A percentile compares a stretch with the other conserved stretches of the same genome.
phyloP scores from a whole-genome alignment of 2,113 vertebrate genomes.

The Chaetorhynchus papuensis region DNA sequence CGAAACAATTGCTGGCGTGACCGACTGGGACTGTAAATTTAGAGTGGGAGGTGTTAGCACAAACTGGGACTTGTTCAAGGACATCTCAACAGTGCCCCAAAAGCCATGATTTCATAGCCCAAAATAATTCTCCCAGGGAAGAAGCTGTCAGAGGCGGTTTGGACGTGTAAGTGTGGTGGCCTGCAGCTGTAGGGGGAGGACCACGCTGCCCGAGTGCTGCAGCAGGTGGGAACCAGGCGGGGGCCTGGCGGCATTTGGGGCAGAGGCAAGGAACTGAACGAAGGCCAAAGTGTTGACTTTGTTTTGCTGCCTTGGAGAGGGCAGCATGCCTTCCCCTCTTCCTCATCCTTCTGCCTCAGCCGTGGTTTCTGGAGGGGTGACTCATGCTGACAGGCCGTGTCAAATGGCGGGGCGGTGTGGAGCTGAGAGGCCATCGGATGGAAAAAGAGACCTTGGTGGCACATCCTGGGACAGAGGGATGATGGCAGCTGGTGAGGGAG shows the following conservation, averaged over 20 bases:
- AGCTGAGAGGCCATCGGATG: rapidly evolving
- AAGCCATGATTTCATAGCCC: constrained; percentile 31
- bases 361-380: not conserved
- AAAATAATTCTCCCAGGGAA: constrained; percentile 30
- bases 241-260: not conserved
- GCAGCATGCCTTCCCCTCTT: not conserved
- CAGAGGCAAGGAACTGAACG: not conserved
- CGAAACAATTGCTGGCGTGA: not conserved
- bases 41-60: constrained; percentile 43
- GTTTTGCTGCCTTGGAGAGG: not conserved
- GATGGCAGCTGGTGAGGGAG: not conserved
- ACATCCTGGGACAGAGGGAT: not conserved
- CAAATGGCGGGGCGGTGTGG: not conserved
- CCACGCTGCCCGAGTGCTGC: not conserved
- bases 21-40: not conserved
- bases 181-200: not conserved
- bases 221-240: not conserved
- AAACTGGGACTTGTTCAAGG: constrained; percentile 29
- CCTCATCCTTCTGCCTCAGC: not conserved
- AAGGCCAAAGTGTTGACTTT: not conserved
- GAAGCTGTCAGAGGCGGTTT: constrained; percentile 26
- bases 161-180: not conserved
- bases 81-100: constrained; percentile 45
- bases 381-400: not conserved
- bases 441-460: not conserved